Conservation (phyloP, 1,140 invertebrate genomes). For the Uloborus diversus region DNA sequence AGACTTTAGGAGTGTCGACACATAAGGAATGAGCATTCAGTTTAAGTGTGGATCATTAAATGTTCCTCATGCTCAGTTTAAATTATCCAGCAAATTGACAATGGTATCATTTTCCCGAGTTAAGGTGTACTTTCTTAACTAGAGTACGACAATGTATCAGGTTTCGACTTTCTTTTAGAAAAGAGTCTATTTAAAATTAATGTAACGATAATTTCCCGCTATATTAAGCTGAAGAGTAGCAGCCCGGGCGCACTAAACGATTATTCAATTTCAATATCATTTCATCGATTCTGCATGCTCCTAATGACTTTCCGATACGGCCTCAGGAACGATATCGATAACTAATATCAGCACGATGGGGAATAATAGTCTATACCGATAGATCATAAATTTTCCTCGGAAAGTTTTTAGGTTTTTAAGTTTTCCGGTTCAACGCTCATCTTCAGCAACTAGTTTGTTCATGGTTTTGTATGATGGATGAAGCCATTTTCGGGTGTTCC, state of each 20-base stretch:
- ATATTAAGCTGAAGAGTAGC: neutral
- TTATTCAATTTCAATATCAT: slow-evolving; percentile 44
- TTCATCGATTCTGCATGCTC: slow-evolving; percentile 29
- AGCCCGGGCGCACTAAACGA: neutral
- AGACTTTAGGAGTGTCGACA: too few species aligned
- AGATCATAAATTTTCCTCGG: slow-evolving; percentile 20
- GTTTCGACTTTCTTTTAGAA: too few species aligned
- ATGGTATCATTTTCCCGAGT: too few species aligned
- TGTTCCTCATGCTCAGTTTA: too few species aligned
- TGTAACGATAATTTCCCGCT: slow-evolving; percentile 6
- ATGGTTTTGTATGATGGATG: neutral
- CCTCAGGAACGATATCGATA: slow-evolving; percentile 30
- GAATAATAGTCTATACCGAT: slow-evolving; percentile 2
- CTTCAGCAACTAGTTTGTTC: slow-evolving; percentile 21
- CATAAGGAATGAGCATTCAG: too few species aligned
- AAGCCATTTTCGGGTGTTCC: neutral
- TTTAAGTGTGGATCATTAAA: too few species aligned
- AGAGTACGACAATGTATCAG: too few species aligned
- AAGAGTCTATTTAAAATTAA: neutral
- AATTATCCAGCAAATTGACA: too few species aligned
- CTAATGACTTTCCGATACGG: slow-evolving; percentile 44
- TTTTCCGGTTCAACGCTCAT: neutral
- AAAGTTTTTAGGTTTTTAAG: slow-evolving; percentile 8
- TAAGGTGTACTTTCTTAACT: too few species aligned
- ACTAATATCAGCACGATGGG: slow-evolving; percentile 30